Base-by-base conservation (phyloP, 2,888 invertebrate species). In the Synanthedon andrenaeformis region DNA sequence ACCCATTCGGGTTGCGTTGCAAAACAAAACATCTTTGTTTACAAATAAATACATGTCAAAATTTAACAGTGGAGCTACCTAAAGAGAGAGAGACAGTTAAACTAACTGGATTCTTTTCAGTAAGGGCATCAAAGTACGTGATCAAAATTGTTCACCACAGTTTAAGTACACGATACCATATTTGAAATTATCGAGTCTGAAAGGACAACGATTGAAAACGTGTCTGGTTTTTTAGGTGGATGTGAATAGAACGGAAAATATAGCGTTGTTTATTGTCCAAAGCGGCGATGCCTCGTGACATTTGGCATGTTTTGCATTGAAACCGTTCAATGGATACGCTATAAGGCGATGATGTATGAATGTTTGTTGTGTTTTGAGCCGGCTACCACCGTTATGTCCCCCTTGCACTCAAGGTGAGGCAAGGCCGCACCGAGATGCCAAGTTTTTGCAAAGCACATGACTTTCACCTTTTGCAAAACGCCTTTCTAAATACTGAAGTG, bases 361-460 rank as follows among this genome's bases (percentile, higher is more conserved):
- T 42, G 45, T 4, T n/a, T 13, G 45, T 45, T 10, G 45, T 45
- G 45, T n/a, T 45, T 45, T 13, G 51, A 64, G 69, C 66, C 72
- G 72, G 72, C 73, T 77, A 60, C 66, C 69, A 80, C 87, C 86
- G 86, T 86, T 86, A 82, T 78, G 83, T 78, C 84, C 84, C 82
- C 79, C 76, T 80, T 83, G 82, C 81, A 80, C 69, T 86, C 77
- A 86, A 77, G 85, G 86, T 86, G 86, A 86, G 86, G 76, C 87
- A 87, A 87, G 87, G 87, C 86, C 86, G 84, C 76, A 59, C 56
- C 61, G 75, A 78, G 84, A 81, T 80, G 81, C 74, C 35, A 72
- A 81, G 82, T 85, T 87, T 87, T 87, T 86, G 85, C 86, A 80
- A 79, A 74, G 70, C 74, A 76, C 69, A 82, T 79, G 83, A 87